Conservation (phyloP, 2,797 vertebrate species). For the Falco naumanni region DNA sequence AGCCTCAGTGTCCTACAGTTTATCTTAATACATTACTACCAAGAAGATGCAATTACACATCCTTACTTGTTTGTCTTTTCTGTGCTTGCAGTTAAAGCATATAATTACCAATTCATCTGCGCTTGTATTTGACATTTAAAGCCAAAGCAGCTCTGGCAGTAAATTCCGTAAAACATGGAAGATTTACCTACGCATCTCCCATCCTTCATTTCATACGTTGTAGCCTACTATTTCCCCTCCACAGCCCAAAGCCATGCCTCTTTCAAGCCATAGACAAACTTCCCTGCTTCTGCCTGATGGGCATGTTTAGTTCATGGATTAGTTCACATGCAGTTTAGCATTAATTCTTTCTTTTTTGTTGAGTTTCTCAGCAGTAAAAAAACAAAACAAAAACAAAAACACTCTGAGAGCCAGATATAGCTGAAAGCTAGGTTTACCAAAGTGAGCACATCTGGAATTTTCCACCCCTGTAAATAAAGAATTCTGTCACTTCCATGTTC, state of each 20-base stretch:
- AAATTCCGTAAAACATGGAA: background rate
- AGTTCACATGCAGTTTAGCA: background rate
- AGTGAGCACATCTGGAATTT: background rate
- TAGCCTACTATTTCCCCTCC: background rate
- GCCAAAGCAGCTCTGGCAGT: background rate
- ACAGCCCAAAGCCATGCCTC: background rate
- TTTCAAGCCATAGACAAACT: background rate
- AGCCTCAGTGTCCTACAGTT: background rate
- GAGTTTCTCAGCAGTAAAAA: background rate
- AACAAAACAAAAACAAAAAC: background rate
- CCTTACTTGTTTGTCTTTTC: background rate
- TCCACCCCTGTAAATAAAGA: background rate
- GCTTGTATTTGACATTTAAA: background rate
- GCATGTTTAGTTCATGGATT: background rate
- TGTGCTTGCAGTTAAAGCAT: background rate
- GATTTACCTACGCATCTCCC: background rate
- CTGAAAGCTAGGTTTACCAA: background rate
- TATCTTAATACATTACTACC: background rate
- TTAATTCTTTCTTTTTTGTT: background rate
- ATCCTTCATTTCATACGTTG: background rate
- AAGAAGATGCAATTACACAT: background rate
- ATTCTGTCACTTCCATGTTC: background rate
- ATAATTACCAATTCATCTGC: background rate
- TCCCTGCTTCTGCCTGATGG: background rate
- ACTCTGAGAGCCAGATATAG: background rate